These are phyloP conservation scores for Leptothorax acervorum DNA, from an alignment of 2,888 invertebrate species.

Conservation along the genomic window DNA sequence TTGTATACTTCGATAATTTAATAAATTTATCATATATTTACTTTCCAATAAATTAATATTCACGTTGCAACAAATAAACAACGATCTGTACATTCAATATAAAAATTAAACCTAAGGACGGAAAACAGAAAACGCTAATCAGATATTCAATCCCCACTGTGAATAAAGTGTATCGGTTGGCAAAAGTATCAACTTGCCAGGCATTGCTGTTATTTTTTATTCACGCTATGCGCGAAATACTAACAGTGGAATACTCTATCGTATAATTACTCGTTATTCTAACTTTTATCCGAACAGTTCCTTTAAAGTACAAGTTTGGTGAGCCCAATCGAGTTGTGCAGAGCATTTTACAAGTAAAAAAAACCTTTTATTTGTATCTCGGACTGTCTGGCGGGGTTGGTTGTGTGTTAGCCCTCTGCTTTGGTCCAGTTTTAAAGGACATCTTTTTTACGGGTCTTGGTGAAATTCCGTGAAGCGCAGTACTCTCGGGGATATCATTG, in stretches of 20 bases:
- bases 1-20: constrained; percentile 63
- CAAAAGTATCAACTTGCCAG: constrained; percentile 32
- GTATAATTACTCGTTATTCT: neutral
- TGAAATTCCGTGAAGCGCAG: constrained; percentile 87
- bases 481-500: constrained; percentile 82
- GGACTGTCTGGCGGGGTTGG: constrained; percentile 85
- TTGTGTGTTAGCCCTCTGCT: constrained; percentile 80
- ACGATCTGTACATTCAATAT: constrained; percentile 81
- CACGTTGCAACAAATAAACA: constrained; percentile 77
- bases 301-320: constrained; percentile 64
- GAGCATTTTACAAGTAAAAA: constrained; percentile 58
- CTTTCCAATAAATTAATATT: constrained; percentile 74
- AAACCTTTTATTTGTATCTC: constrained; percentile 81
- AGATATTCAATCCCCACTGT: constrained; percentile 68
- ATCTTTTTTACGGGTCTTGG: constrained; percentile 91
- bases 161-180: constrained; percentile 53
- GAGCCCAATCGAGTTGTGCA: constrained; percentile 65
- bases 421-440: constrained; percentile 88
- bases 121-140: constrained; percentile 82
- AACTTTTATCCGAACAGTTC: constrained; percentile 56
- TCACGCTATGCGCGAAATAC: constrained; percentile 34
- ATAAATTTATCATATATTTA: constrained; percentile 68
- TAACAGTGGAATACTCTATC: constrained; percentile 34
- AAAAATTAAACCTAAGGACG: constrained; percentile 85
- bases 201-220: constrained; percentile 12